These are phyloP conservation scores for Eupeodes latifasciatus DNA, from an alignment of 2,888 invertebrate genomes.

Conservation along the genomic window DNA sequence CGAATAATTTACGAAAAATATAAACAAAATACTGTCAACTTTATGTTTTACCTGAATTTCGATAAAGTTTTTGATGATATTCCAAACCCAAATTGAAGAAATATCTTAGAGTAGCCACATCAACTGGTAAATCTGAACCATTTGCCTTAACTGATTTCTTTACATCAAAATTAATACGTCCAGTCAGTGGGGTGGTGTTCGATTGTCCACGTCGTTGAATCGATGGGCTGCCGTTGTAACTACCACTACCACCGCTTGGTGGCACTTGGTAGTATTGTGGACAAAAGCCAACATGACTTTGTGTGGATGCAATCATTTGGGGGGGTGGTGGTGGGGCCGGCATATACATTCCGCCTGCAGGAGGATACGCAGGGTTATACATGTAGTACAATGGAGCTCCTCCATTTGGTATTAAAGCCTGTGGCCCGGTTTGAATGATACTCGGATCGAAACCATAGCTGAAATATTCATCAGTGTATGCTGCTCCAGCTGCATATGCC, in stretches of 20 bases:
- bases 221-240: constrained; percentile 51
- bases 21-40: not conserved
- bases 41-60: constrained; percentile 52
- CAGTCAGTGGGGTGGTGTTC: constrained; percentile 72
- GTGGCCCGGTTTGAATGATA: constrained; percentile 71
- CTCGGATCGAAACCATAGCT: constrained; percentile 77
- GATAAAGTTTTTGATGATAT: constrained; percentile 78
- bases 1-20: not conserved
- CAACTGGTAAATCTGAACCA: constrained; percentile 83
- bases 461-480: constrained; percentile 77
- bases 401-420: constrained; percentile 74
- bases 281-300: constrained; percentile 49
- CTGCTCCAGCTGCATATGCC: constrained; percentile 74
- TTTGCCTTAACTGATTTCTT: constrained; percentile 79
- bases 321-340: constrained; percentile 66
- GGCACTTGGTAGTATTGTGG: constrained; percentile 64
- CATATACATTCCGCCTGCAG: constrained; percentile 75
- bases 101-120: constrained; percentile 87
- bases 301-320: constrained; percentile 57
- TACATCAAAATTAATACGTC: constrained; percentile 79
- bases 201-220: constrained; percentile 57
- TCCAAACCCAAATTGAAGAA: constrained; percentile 89
- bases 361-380: constrained; percentile 67
- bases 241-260: constrained; percentile 34
- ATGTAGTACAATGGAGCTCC: constrained; percentile 75